Percentiles rank a stretch among this genome's conserved stretches.
Conservation (phyloP, 2,888 invertebrate genomes). For the Sisyra terminalis region DNA sequence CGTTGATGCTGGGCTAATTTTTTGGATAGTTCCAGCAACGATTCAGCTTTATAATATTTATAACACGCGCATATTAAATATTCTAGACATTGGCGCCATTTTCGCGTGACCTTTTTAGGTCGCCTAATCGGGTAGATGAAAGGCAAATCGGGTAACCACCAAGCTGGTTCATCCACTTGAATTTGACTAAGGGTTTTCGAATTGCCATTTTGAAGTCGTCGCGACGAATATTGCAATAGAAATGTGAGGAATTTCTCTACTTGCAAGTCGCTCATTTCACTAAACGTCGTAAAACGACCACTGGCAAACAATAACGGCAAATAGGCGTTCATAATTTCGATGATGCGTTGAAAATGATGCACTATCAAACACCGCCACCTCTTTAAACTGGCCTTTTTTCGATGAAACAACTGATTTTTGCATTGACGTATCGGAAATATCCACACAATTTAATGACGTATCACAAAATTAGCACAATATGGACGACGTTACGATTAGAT, state of each 20-base stretch:
- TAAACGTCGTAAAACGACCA: conserved; percentile 3
- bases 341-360: no score
- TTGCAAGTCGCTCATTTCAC: conserved; percentile 11
- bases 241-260: conserved; percentile 14
- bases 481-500: no score
- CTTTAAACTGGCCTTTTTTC: no score
- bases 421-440: no score
- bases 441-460: no score
- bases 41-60: conserved; percentile 4
- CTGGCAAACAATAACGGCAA: conserved; percentile 4
- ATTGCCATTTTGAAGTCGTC: neutral
- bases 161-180: conserved; percentile 12
- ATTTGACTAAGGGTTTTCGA: conserved; percentile 3
- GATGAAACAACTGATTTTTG: no score
- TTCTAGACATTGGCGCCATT: conserved; percentile 13
- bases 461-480: no score
- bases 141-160: conserved; percentile 15
- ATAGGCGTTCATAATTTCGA: no score
- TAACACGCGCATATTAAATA: conserved; percentile 9
- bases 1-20: conserved; percentile 3
- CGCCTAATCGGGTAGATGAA: conserved; percentile 11
- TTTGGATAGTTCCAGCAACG: conserved; percentile 4
- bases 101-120: conserved; percentile 5
- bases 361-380: no score
- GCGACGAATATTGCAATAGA: conserved; percentile 13